A percentile compares a stretch with the other conserved stretches of the same genome.
These are phyloP conservation scores for Odontophorus gujanensis DNA, from an alignment of 2,113 vertebrate species.

Conservation along the genomic window DNA sequence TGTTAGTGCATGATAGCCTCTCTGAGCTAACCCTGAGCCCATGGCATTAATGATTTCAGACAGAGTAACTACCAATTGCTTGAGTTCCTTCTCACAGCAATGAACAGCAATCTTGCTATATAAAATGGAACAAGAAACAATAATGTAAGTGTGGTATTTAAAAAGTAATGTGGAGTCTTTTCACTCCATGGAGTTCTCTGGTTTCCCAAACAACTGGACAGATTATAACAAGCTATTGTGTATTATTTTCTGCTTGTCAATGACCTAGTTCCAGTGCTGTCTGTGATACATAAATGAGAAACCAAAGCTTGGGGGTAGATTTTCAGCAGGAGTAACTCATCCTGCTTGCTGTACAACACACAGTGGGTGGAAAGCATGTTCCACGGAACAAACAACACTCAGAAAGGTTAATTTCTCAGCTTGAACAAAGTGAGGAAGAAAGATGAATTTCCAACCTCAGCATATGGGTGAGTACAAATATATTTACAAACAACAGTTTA, in stretches of 20 bases:
- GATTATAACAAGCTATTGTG: conserved; percentile 4
- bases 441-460: neutral
- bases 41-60: no score
- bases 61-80: neutral
- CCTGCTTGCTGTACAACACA: fast-evolving
- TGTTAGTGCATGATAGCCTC: fast-evolving
- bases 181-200: neutral
- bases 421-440: neutral
- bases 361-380: neutral
- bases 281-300: neutral
- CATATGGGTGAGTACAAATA: neutral
- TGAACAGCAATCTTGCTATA: neutral
- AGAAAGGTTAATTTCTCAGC: neutral
- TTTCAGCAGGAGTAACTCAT: neutral
- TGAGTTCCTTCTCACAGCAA: neutral
- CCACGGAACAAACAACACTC: neutral
- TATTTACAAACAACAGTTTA: neutral
- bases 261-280: neutral
- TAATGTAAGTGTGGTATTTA: fast-evolving
- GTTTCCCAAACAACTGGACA: neutral
- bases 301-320: neutral
- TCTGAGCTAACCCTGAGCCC: neutral
- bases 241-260: neutral
- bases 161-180: neutral
- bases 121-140: neutral